Evolutionary conservation across 2,113 vertebrate species (phyloP), one percentile per base, ranked within the genome.

Genomic region (Eptesicus fuscus): DNA sequence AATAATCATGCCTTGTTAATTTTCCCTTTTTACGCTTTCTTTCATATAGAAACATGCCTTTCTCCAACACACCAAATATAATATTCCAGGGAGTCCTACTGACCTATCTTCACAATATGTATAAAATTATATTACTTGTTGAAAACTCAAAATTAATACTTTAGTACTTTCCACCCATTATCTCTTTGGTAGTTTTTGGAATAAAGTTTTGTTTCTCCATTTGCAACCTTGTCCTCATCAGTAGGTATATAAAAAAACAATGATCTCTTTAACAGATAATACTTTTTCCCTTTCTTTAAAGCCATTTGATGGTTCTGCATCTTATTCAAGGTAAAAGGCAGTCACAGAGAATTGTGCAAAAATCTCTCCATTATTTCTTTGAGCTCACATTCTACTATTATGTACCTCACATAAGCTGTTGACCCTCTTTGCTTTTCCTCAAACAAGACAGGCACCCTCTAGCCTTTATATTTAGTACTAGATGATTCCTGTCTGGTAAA

Each of bases 21-120:
- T 56, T 86, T n/a, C 8, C 3, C 6, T 80, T 42, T 93, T 87
- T 83, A 51, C 42, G 22, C 59, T 94, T 86, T 37, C 22, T 51
- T 82, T 92, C 35, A 82, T 10, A 42, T 51, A 56, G 9, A 59
- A 28, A 37, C 67, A 44, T 5, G 28, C 14, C 56, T 9, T 47
- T 86, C 51, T 63, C 25, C 79, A 80, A 78, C 14, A 30, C 30
- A 35, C 20, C 23, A 65, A 91, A 65, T 71, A 61, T 22, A 42
- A 63, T 44, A 51, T 84, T 71, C 32, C 13, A 88, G 40, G 49
- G 53, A 70, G 51, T 63, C 8, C 17, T 49, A 37, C 18, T 61
- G 13, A 56, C 49, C 56, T 80, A 69, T 1, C 7, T 28, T 88
- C 17, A 67, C 12, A 80, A 30, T 53, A 49, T 40, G 18, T 63